Percentiles rank a stretch among this genome's conserved stretches.
Evolutionary conservation across 2,888 invertebrate species (phyloP).

Genomic region (Oxycera nigricornis): DNA sequence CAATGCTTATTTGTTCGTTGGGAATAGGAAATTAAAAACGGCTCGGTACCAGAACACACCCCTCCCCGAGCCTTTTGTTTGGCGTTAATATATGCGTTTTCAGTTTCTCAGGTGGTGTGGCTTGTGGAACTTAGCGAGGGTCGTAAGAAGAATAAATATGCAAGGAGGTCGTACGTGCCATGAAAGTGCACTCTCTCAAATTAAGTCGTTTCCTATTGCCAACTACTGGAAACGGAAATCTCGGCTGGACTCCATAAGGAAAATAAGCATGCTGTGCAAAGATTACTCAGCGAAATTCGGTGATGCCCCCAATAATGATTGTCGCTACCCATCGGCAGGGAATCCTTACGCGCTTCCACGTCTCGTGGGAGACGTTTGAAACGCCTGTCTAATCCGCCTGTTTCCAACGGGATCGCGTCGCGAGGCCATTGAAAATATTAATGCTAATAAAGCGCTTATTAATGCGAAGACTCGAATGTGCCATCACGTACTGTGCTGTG

Average conservation of each 20-base stretch:
- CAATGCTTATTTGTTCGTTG: too few species aligned
- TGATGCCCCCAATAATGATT: not conserved
- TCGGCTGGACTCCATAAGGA: not conserved
- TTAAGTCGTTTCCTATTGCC: too few species aligned
- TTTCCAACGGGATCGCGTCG: not conserved
- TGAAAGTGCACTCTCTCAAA: too few species aligned
- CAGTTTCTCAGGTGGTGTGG: not conserved
- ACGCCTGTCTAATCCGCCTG: not conserved
- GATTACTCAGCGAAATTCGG: not conserved
- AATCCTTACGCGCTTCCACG: not conserved
- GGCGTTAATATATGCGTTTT: not conserved
- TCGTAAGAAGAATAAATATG: too few species aligned
- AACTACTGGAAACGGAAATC: too few species aligned
- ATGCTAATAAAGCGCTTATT: slow-evolving; percentile 30
- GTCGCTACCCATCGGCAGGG: not conserved
- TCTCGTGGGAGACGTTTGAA: not conserved
- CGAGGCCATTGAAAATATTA: slow-evolving; percentile 24
- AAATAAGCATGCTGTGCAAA: not conserved
- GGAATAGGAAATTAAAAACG: not conserved
- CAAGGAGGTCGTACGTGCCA: too few species aligned
- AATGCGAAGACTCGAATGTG: slow-evolving; percentile 22
- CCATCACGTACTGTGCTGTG: slow-evolving; percentile 16
- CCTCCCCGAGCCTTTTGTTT: not conserved
- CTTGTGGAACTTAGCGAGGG: too few species aligned
- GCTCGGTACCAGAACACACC: not conserved